Percentiles rank a stretch among this genome's conserved stretches.
These are phyloP conservation scores for Actinernus sp. DNA, from an alignment of 92 coral and sea anemone genomes.

Conservation along the genomic window DNA sequence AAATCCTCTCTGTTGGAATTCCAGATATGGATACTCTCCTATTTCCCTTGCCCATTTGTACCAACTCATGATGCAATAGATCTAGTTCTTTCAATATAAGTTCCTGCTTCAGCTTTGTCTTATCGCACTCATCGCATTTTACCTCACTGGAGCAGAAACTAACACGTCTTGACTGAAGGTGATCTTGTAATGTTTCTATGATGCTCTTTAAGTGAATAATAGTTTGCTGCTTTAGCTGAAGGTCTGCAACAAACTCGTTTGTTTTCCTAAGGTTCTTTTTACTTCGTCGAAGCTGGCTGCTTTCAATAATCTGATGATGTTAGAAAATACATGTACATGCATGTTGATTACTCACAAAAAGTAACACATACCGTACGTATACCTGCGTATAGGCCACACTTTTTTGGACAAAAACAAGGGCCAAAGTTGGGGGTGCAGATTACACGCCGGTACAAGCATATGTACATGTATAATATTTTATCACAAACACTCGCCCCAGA, in stretches of 20 bases:
- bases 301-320: constrained; percentile 20
- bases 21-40: constrained; percentile 68
- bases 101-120: constrained; percentile 55
- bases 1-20: constrained; percentile 79
- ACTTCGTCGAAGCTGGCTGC: constrained; percentile 30
- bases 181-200: constrained; percentile 55
- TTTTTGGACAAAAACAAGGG: too few relatives aligned
- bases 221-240: constrained; percentile 58
- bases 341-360: too few relatives aligned
- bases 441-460: too few relatives aligned
- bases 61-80: constrained; percentile 68
- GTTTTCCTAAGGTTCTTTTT: constrained; percentile 57
- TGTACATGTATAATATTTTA: too few relatives aligned
- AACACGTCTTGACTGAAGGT: constrained; percentile 51
- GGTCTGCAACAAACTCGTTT: constrained; percentile 63
- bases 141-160: constrained; percentile 51
- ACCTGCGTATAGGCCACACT: too few relatives aligned
- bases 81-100: constrained; percentile 69
- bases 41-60: constrained; percentile 42
- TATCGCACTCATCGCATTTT: constrained; percentile 64
- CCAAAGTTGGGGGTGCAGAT: too few relatives aligned
- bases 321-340: constrained; percentile 8
- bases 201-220: constrained; percentile 53
- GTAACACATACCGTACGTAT: too few relatives aligned
- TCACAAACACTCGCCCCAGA: too few relatives aligned